Evolutionary conservation across 1,140 invertebrate genomes (phyloP).

Genomic region (Mylabris phalerata): DNA sequence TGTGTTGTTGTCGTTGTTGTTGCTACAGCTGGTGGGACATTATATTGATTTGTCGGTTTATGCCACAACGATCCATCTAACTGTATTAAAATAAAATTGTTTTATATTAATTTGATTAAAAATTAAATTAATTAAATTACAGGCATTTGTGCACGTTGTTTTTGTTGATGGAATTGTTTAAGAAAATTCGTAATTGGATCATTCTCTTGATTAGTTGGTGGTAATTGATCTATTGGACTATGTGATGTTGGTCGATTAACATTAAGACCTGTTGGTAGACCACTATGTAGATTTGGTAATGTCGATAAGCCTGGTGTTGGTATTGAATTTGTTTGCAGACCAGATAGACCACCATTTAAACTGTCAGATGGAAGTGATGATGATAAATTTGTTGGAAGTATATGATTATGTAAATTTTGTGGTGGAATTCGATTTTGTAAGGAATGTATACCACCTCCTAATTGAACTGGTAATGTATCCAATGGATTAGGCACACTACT

Average conservation of each 20-base stretch:
- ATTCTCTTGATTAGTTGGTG: conserved; percentile 35
- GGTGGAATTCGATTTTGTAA: conserved; percentile 42
- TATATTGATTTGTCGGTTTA: conserved; percentile 19
- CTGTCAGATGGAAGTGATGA: conserved; percentile 20
- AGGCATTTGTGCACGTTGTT: conserved; percentile 1
- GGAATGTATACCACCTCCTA: conserved; percentile 43
- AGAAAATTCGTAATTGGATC: conserved; percentile 49
- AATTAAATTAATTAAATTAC: neutral
- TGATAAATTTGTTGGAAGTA: conserved; percentile 11
- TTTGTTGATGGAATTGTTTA: conserved; percentile 43
- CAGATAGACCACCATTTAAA: conserved; percentile 9
- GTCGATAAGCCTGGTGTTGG: neutral
- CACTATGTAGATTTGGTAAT: neutral
- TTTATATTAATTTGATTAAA: neutral
- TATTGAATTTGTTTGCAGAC: neutral
- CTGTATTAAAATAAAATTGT: neutral
- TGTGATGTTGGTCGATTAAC: conserved; percentile 19
- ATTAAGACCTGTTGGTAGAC: neutral
- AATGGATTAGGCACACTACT: conserved; percentile 27
- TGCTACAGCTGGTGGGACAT: conserved; percentile 19
- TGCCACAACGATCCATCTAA: conserved; percentile 37
- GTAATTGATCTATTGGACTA: conserved; percentile 24
- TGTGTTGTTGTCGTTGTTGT: conserved; percentile 15
- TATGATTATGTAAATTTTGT: conserved; percentile 17
- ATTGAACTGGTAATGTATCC: conserved; percentile 50